These are phyloP conservation scores for Scolopax rusticola DNA, from an alignment of 2,797 vertebrate species.

Conservation along the genomic window DNA sequence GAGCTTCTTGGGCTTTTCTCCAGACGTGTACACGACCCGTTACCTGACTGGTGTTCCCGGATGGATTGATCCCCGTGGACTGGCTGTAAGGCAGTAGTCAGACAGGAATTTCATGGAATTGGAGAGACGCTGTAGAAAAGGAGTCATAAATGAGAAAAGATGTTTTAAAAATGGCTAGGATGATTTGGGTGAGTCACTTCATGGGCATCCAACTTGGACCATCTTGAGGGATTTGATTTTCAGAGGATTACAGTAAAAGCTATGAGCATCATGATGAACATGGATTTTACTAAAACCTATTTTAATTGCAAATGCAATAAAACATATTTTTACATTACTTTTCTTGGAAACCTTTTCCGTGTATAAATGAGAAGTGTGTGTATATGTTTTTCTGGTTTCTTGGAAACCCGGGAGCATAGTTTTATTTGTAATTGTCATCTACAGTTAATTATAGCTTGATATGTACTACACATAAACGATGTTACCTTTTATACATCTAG, in stretches of 20 bases:
- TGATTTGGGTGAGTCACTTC: slow-evolving; percentile 47
- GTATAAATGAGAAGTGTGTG: slow-evolving; percentile 72
- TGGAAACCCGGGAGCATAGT: slow-evolving; percentile 77
- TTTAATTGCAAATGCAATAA: slow-evolving; percentile 81
- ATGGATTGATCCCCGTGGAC: too few species aligned
- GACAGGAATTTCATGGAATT: slow-evolving; percentile 10
- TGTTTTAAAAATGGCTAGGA: neutral
- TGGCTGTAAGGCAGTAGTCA: neutral
- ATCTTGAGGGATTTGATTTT: slow-evolving; percentile 60
- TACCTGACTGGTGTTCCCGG: too few species aligned
- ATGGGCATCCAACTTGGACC: slow-evolving; percentile 50
- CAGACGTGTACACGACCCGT: neutral
- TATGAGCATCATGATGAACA: slow-evolving; percentile 60
- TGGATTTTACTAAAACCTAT: slow-evolving; percentile 76
- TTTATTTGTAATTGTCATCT: slow-evolving; percentile 80
- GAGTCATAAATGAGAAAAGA: neutral
- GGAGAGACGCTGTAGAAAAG: neutral
- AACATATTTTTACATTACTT: slow-evolving; percentile 77
- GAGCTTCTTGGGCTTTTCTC: neutral
- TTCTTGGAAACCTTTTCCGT: slow-evolving; percentile 79
- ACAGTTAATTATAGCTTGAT: slow-evolving; percentile 79
- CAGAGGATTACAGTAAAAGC: slow-evolving; percentile 61
- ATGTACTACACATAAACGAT: slow-evolving; percentile 57
- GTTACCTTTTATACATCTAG: slow-evolving; percentile 52
- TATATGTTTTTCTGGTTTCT: slow-evolving; percentile 79